These are phyloP conservation scores for Anthopleura sola DNA, from an alignment of 64 coral and sea anemone species.

Conservation along the genomic window DNA sequence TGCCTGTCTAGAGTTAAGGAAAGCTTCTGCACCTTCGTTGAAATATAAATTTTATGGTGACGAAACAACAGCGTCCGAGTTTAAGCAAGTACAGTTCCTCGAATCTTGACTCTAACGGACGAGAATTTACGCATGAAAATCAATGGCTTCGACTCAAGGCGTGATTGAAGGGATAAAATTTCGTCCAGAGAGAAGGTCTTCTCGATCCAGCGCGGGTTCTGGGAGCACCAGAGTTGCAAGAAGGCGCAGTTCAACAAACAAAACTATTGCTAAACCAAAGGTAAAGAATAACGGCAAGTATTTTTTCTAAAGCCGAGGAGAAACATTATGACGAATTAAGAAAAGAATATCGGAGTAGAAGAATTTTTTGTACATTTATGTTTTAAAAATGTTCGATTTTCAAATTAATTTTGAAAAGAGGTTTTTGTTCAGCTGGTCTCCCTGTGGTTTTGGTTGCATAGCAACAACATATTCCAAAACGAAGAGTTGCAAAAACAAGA, in stretches of 20 bases:
- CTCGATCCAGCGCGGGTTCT: neutral
- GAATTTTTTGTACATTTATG: too few relatives aligned
- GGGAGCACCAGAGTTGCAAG: neutral
- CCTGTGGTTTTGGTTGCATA: slow-evolving; percentile 50
- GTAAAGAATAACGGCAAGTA: too few relatives aligned
- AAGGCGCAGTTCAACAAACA: neutral
- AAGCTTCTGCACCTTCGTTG: too few relatives aligned
- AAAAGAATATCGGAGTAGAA: neutral
- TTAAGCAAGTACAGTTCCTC: too few relatives aligned
- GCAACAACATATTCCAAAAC: slow-evolving; percentile 32
- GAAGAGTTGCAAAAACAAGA: slow-evolving; percentile 27
- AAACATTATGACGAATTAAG: neutral
- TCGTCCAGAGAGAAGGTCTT: slow-evolving; percentile 5
- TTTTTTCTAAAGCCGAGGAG: neutral
- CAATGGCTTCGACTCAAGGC: neutral
- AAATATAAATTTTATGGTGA: too few relatives aligned
- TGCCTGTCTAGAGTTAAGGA: too few relatives aligned
- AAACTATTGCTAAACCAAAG: neutral
- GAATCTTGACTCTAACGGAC: too few relatives aligned
- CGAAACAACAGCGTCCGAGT: neutral
- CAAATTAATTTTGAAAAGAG: neutral
- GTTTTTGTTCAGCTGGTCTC: neutral
- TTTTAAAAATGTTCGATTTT: too few relatives aligned
- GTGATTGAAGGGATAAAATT: neutral
- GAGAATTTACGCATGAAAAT: too few relatives aligned